These are phyloP conservation scores for Parascotia fuliginaria DNA, from an alignment of 2,888 invertebrate genomes.

Conservation along the genomic window DNA sequence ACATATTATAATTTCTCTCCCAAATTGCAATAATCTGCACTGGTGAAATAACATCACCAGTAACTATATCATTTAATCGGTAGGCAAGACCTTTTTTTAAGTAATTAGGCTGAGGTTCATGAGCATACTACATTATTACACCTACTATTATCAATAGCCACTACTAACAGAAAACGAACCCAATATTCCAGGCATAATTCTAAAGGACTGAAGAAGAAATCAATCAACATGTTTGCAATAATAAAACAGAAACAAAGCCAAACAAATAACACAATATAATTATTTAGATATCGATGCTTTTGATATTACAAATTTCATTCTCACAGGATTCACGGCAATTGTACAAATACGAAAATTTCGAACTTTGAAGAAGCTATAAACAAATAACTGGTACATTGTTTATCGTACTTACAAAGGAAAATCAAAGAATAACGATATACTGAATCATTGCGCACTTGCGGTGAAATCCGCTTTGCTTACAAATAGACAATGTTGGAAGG, in stretches of 20 bases:
- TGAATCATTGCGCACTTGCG: slow-evolving; percentile 40
- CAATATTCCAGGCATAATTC: no score
- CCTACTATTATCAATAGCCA: no score
- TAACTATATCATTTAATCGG: no score
- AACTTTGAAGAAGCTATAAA: slow-evolving; percentile 18
- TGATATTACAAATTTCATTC: not conserved
- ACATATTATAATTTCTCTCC: no score
- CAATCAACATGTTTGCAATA: not conserved
- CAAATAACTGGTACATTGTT: slow-evolving; percentile 33
- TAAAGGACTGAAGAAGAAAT: no score
- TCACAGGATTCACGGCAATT: slow-evolving; percentile 4
- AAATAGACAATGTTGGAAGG: slow-evolving; percentile 61
- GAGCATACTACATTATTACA: no score
- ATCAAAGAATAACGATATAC: slow-evolving; percentile 34
- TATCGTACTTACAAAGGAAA: slow-evolving; percentile 29
- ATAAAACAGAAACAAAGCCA: not conserved
- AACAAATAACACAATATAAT: not conserved
- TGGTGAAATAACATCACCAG: no score
- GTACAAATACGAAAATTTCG: slow-evolving; percentile 6
- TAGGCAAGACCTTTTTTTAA: no score
- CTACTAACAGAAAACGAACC: no score
- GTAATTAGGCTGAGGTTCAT: no score
- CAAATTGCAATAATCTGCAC: no score
- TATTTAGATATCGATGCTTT: not conserved
- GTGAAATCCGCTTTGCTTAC: slow-evolving; percentile 54